Evolutionary conservation across 2,888 invertebrate species (phyloP).

Genomic region (Zaprionus obscuricornis): DNA sequence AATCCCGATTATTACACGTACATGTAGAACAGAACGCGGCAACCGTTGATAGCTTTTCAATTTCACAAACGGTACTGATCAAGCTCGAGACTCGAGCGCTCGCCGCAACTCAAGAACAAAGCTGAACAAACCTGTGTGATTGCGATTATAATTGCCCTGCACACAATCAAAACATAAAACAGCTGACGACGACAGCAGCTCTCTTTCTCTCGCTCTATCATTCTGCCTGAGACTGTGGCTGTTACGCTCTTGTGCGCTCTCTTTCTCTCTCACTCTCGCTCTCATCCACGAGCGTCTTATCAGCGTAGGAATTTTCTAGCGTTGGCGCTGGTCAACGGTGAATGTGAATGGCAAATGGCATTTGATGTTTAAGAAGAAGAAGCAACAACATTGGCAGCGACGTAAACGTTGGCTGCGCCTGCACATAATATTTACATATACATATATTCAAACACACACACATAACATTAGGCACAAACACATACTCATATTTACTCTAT

Average conservation of each 20-base stretch:
- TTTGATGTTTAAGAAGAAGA: slow-evolving; percentile 29
- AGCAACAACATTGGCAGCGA: slow-evolving; percentile 36
- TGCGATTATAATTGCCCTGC: slow-evolving; percentile 39
- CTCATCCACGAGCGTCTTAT: slow-evolving; percentile 38
- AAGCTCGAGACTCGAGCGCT: slow-evolving; percentile 13
- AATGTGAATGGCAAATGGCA: slow-evolving; percentile 38
- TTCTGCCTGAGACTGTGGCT: slow-evolving; percentile 2
- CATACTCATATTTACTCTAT: slow-evolving; percentile 4
- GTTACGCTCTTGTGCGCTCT: background rate
- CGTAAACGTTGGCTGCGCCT: slow-evolving; percentile 27
- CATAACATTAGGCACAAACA: background rate
- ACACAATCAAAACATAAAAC: slow-evolving; percentile 70
- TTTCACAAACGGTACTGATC: slow-evolving; percentile 71
- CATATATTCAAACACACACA: background rate
- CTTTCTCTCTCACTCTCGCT: slow-evolving; percentile 13
- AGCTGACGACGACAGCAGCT: slow-evolving; percentile 51
- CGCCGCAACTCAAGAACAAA: slow-evolving; percentile 45
- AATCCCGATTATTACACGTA: slow-evolving; percentile 1
- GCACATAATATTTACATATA: slow-evolving; percentile 33
- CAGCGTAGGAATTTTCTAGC: slow-evolving; percentile 58
- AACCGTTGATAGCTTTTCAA: slow-evolving; percentile 66
- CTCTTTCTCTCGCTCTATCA: slow-evolving; percentile 19
- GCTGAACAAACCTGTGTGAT: slow-evolving; percentile 56
- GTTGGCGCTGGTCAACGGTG: slow-evolving; percentile 8
- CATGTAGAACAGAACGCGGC: slow-evolving; percentile 23